phyloP scores from a whole-genome alignment of 2,797 vertebrate genomes.

The Erpetoichthys calabaricus region DNA sequence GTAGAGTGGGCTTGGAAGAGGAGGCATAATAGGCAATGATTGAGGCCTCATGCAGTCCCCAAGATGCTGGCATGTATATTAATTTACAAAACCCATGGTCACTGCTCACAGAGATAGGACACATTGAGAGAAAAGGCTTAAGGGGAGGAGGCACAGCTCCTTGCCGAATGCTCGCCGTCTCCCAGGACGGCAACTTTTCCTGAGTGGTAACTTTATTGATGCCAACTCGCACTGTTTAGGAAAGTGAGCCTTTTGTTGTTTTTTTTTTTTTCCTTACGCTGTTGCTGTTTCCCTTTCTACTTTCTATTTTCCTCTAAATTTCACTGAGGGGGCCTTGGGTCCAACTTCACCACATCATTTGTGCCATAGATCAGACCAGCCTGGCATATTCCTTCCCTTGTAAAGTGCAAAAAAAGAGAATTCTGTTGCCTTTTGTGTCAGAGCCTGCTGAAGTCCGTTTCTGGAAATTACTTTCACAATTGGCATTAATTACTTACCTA shows the following conservation, averaged over 20 bases:
- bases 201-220: conserved; percentile 4
- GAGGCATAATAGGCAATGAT: conserved; percentile 39
- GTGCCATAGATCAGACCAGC: neutral
- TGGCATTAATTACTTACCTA: neutral
- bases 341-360: neutral
- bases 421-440: too few relatives aligned
- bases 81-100: conserved; percentile 44
- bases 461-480: too few relatives aligned
- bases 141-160: neutral
- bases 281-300: neutral
- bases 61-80: conserved; percentile 42
- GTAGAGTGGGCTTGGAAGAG: conserved; percentile 44
- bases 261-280: neutral
- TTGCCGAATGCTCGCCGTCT: conserved; percentile 6
- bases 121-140: conserved; percentile 24
- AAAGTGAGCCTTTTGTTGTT: conserved; percentile 2
- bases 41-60: conserved; percentile 42
- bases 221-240: conserved; percentile 1
- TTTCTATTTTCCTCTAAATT: neutral
- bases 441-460: too few relatives aligned
- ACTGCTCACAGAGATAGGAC: conserved; percentile 29
- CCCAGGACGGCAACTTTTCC: conserved; percentile 5
- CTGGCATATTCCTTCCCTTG: too few relatives aligned
- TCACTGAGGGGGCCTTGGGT: neutral
- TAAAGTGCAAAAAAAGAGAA: too few relatives aligned